Evolutionary conservation across 2,113 vertebrate species (phyloP), one percentile per base, ranked within the genome.

Genomic region (Nicator chloris): DNA sequence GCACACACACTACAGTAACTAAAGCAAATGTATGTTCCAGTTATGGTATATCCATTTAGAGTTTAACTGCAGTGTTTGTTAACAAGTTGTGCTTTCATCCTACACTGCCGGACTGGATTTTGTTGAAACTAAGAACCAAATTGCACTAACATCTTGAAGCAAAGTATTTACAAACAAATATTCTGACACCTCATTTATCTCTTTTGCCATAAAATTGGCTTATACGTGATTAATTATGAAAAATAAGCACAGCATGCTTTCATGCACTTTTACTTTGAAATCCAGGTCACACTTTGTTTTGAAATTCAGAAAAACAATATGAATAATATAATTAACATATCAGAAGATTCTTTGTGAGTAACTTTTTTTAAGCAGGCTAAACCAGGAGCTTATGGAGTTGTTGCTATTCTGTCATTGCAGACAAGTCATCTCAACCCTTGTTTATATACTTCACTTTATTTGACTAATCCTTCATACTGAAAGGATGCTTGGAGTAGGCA

Each of bases 181-280:
- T 21, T 94, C 83, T 81, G 78, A 96, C 81, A 93, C 70, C 57
- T 90, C 92, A 91, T 95, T 95, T 92, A 90, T 94, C 79, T 89
- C 40, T 78, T 96, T 92, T 82, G 76, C 90, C 68, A 82, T 90
- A 75, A 94, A 95, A 95, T 87, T 95, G 94, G 83, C 64, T 96
- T 96, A 93, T 95, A 80, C 39, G 81, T 88, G 39, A 96, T 90
- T 97, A 95, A 96, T 95, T 83, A 92, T 33, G 60, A 95, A 95
- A 96, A 96, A 96, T 89, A 91, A 94, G 69, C 68, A 80, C 75
- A 95, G 77, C 70, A 70, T 56, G 91, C 91, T 93, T 96, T 95
- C 60, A 92, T 90, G 92, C 56, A 82, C n/a, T 85, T 97, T 72
- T 85, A 85, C 93, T 94, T 95, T 84, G 72, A 95, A 96, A 93